Percentiles rank a stretch among this genome's conserved stretches.
Evolutionary conservation across 2,797 vertebrate species (phyloP).

Genomic region (Okamejei kenojei): DNA sequence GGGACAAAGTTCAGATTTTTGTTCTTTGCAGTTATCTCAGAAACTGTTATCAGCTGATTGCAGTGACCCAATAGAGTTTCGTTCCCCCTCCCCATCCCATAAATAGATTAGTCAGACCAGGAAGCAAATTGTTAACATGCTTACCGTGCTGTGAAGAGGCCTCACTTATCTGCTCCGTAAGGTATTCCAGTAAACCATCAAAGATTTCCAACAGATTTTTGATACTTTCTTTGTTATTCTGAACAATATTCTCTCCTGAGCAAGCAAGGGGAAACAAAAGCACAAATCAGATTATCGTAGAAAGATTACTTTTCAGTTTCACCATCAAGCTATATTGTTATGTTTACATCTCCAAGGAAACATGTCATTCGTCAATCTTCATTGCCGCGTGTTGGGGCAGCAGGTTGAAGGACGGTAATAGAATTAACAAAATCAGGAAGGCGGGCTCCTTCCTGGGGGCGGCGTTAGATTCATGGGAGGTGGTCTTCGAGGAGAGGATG

Average conservation of each 20-base stretch:
- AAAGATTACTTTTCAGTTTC: not conserved
- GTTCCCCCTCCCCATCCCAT: too few species aligned
- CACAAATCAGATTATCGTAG: not conserved
- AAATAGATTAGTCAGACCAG: not conserved
- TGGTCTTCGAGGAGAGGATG: too few species aligned
- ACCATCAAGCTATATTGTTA: not conserved
- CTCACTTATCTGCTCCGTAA: conserved; percentile 76
- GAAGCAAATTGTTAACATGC: not conserved
- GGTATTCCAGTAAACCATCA: conserved; percentile 88
- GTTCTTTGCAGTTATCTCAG: not conserved
- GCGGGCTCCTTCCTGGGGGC: too few species aligned
- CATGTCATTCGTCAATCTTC: not conserved
- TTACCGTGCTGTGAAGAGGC: conserved; percentile 58
- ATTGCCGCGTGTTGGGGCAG: too few species aligned
- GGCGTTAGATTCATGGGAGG: too few species aligned
- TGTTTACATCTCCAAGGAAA: not conserved
- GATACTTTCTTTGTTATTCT: conserved; percentile 77
- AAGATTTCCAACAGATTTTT: conserved; percentile 92
- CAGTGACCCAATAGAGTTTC: not conserved
- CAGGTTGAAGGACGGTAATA: too few species aligned
- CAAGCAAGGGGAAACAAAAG: not conserved
- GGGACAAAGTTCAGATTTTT: not conserved
- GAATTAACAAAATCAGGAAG: too few species aligned
- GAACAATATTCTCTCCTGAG: conserved; percentile 85
- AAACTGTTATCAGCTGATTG: not conserved